Conservation (phyloP, 2,888 invertebrate species). For the Eilema depressum region DNA sequence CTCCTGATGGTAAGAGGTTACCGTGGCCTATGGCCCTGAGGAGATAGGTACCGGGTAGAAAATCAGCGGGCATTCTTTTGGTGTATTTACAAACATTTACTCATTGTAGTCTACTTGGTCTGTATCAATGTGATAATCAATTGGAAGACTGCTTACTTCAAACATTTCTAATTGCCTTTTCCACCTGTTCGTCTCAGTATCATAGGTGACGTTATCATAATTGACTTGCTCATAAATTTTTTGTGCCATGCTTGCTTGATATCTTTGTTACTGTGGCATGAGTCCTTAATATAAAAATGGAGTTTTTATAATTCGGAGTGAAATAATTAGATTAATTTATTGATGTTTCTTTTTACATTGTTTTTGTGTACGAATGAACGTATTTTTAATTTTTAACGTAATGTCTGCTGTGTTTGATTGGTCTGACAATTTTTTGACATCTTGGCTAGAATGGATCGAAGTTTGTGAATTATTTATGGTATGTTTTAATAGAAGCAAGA, state of each 20-base stretch:
- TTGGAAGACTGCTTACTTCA: not conserved
- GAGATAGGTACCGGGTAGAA: no score
- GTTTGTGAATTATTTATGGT: no score
- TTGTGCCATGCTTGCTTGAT: slow-evolving; percentile 6
- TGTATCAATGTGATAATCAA: not conserved
- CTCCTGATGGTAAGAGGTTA: no score
- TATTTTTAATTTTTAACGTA: not conserved
- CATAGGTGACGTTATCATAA: slow-evolving; percentile 1
- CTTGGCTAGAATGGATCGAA: no score
- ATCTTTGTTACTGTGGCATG: not conserved
- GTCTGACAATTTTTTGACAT: not conserved
- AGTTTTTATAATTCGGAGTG: not conserved
- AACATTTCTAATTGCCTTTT: slow-evolving; percentile 9
- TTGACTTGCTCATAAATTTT: not conserved
- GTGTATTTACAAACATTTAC: no score
- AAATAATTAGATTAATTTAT: not conserved
- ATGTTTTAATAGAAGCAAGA: no score
- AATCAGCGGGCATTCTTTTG: no score
- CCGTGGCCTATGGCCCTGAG: no score
- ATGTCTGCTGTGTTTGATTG: not conserved
- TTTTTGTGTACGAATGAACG: not conserved
- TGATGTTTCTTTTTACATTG: not conserved
- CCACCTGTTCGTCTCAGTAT: slow-evolving; percentile 8
- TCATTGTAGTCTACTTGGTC: no score
- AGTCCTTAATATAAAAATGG: not conserved